phyloP scores from a whole-genome alignment of 2,888 invertebrate species.

The Lithosia quadra region DNA sequence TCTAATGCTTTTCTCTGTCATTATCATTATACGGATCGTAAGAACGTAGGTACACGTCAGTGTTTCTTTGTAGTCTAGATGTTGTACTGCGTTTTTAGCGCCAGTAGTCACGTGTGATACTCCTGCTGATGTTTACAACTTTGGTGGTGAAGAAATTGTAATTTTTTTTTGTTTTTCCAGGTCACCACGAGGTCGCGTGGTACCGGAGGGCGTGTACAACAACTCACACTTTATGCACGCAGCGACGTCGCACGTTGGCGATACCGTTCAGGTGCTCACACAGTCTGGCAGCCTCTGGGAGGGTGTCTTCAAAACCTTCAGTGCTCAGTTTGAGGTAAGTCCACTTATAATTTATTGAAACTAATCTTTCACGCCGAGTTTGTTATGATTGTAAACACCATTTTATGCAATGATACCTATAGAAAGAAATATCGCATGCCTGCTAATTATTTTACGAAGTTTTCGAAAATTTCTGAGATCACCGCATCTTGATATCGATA shows the following conservation, averaged over 20 bases:
- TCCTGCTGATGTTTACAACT: background rate
- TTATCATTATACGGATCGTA: background rate
- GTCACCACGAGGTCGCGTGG: slow-evolving; percentile 90
- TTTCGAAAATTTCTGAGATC: background rate
- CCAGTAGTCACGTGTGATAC: background rate
- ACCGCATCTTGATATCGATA: background rate
- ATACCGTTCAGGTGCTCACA: slow-evolving; percentile 93
- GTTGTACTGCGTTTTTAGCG: background rate
- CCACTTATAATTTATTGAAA: background rate
- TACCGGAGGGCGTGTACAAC: slow-evolving; percentile 95
- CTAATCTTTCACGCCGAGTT: background rate
- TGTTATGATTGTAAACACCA: background rate
- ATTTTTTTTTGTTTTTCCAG: slow-evolving; percentile 65
- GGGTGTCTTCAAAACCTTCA: slow-evolving; percentile 96
- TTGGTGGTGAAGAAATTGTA: background rate
- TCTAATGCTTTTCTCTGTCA: background rate
- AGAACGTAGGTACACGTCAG: background rate
- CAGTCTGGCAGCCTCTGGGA: slow-evolving; percentile 95
- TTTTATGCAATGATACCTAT: background rate
- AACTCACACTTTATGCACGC: slow-evolving; percentile 97
- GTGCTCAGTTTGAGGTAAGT: slow-evolving; percentile 93
- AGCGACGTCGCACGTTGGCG: slow-evolving; percentile 94
- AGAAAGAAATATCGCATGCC: background rate
- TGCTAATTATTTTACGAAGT: background rate
- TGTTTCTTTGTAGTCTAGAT: background rate